phyloP scores from a whole-genome alignment of 2,797 vertebrate species.

The Eutrigla gurnardus region DNA sequence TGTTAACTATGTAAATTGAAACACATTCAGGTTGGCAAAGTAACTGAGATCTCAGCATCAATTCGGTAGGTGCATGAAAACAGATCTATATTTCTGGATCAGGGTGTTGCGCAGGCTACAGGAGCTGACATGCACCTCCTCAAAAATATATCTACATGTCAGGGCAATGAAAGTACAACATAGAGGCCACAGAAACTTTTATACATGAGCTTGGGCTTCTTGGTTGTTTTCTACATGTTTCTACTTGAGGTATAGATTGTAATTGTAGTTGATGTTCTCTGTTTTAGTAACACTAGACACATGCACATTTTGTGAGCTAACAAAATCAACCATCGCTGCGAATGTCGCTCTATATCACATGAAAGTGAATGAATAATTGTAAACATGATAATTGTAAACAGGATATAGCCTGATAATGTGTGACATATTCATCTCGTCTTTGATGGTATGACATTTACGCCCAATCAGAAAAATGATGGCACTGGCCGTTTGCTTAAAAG shows the following conservation, averaged over 20 bases:
- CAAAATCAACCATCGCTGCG: too few species aligned
- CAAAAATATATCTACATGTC: background rate
- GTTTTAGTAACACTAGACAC: background rate
- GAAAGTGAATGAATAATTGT: too few species aligned
- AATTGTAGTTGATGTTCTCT: background rate
- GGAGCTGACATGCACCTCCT: background rate
- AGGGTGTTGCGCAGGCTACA: background rate
- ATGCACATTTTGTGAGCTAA: background rate
- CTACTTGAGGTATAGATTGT: background rate
- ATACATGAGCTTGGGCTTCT: background rate
- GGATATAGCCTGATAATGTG: too few species aligned
- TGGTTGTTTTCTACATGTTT: background rate
- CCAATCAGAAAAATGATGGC: background rate
- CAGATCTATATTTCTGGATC: background rate
- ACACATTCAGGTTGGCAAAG: slow-evolving; percentile 7
- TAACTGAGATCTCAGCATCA: background rate
- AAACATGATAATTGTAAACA: too few species aligned
- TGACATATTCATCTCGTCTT: background rate
- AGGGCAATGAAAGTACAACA: background rate
- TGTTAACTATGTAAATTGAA: slow-evolving; percentile 18
- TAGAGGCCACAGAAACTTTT: background rate
- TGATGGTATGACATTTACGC: too few species aligned
- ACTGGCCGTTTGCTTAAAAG: background rate
- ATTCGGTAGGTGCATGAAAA: background rate
- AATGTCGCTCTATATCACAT: too few species aligned